Evolutionary conservation across 2,888 invertebrate species (phyloP), one percentile per base, ranked within the genome.

Genomic region (Serrognathus titanus): DNA sequence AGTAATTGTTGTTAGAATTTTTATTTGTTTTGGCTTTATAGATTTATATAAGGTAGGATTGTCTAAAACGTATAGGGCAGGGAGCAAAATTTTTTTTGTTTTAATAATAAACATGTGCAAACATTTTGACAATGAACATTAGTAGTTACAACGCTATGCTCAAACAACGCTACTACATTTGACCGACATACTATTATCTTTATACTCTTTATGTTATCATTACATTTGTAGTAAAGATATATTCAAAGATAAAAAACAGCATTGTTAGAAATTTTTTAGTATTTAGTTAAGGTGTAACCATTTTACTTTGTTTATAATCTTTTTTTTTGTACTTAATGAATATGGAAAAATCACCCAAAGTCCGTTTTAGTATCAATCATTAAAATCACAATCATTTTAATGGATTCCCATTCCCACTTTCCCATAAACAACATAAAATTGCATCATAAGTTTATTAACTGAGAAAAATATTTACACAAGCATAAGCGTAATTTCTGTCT

Each of bases 191-290:
- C 52, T 56, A 56, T 43, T 43, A 43, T 16, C 9, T 43, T 43
- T 43, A 43, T 43, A 43, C 36, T 37, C 45, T 10, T 48, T 50
- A 31, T 39, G 38, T 13, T 55, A 46, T 37, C 43, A 11, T 48
- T 49, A 31, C 36, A 41, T 13, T 55, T 39, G 10, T 55, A 35
- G n/a, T 57, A 53, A 36, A 57, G 52, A 53, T 57, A 57, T 57
- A 57, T 57, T 53, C 41, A 57, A 43, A 56, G 53, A 57, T 57
- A 53, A 43, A 57, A 57, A 57, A 57, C 57, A 57, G 10, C 24
- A 57, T 43, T 35, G 53, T 57, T 57, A 39, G 31, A 49, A 49
- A 45, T 52, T 37, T 24, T 56, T 37, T 20, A 51, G 13, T 43
- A 52, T 11, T 56, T 47, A 47, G 20, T 43, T 11, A 46, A 50